Conservation (phyloP, 2,797 vertebrate species). For the Melanotaenia parkinsoni region DNA sequence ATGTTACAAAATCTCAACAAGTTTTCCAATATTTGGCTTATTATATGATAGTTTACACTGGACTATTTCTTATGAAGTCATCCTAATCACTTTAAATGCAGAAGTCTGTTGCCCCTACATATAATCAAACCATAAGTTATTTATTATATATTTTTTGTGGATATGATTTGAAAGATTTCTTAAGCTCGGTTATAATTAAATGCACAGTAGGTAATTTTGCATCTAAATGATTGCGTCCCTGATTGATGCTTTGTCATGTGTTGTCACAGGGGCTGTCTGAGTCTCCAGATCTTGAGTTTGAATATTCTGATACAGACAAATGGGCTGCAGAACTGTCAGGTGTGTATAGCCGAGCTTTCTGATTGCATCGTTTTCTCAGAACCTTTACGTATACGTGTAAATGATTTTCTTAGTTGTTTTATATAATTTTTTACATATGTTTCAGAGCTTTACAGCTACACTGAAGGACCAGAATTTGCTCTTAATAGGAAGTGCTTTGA, state of each 20-base stretch:
- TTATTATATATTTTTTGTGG: neutral
- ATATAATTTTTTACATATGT: slow-evolving; percentile 22
- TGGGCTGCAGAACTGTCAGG: slow-evolving; percentile 95
- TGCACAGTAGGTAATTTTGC: neutral
- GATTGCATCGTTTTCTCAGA: neutral
- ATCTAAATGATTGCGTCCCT: slow-evolving; percentile 1
- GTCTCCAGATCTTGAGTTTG: slow-evolving; percentile 95
- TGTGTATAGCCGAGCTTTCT: slow-evolving; percentile 52
- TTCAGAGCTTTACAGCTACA: slow-evolving; percentile 97
- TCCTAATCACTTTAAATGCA: neutral
- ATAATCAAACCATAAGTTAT: neutral
- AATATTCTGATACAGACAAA: slow-evolving; percentile 95
- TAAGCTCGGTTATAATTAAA: neutral
- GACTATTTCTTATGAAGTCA: neutral
- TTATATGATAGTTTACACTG: neutral
- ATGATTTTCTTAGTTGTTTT: neutral
- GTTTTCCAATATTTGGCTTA: neutral
- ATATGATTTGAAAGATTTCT: neutral
- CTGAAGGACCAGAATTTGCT: slow-evolving; percentile 95
- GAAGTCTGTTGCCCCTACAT: too few relatives aligned
- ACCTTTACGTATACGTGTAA: neutral
- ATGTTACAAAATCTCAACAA: too few relatives aligned
- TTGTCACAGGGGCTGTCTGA: slow-evolving; percentile 90
- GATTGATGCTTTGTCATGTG: slow-evolving; percentile 9
- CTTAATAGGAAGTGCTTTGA: slow-evolving; percentile 96